Evolutionary conservation across 92 coral and sea anemone genomes (phyloP).

Genomic region (Phymanthus crucifer): DNA sequence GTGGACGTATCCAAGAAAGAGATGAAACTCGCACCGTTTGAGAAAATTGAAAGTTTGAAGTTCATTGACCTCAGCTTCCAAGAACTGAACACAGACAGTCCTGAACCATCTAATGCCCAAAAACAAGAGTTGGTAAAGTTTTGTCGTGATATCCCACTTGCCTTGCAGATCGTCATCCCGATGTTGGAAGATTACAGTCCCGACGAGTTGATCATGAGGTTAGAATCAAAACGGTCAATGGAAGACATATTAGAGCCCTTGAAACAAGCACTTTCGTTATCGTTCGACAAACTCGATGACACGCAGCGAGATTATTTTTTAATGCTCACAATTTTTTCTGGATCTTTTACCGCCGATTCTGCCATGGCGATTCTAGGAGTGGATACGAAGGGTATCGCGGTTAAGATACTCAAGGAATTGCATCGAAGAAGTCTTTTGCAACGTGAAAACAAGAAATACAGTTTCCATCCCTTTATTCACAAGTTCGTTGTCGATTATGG

Average conservation of each 20-base stretch:
- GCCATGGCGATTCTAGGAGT: neutral
- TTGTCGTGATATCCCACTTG: neutral
- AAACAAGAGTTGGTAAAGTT: neutral
- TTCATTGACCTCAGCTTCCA: neutral
- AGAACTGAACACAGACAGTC: neutral
- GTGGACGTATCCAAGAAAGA: neutral
- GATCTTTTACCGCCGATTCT: neutral
- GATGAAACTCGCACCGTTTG: neutral
- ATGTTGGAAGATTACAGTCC: neutral
- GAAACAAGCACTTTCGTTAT: neutral
- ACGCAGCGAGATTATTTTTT: neutral
- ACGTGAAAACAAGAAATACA: neutral
- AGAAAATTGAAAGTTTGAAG: neutral
- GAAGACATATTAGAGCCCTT: neutral
- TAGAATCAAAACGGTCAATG: neutral
- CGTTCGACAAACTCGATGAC: slow-evolving; percentile 3
- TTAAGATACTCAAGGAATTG: neutral
- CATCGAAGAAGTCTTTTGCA: neutral
- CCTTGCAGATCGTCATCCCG: neutral
- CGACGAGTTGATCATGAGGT: neutral
- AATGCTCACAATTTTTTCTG: neutral
- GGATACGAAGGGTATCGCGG: neutral
- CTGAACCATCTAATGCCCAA: neutral
- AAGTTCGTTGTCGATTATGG: neutral
- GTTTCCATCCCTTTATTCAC: neutral